These are phyloP conservation scores for Xylophagus ater DNA, from an alignment of 2,888 invertebrate genomes.

Conservation along the genomic window DNA sequence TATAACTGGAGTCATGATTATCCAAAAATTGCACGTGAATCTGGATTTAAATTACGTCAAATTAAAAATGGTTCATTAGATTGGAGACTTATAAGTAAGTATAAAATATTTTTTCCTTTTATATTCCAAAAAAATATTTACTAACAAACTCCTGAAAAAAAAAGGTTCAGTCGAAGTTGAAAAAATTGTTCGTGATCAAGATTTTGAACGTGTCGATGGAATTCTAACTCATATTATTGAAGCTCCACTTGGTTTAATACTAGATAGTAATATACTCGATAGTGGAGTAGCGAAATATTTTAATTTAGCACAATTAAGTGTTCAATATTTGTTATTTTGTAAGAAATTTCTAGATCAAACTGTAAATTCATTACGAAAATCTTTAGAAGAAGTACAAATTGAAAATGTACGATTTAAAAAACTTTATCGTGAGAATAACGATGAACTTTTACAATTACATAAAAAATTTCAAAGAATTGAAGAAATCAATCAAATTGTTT, in stretches of 20 bases:
- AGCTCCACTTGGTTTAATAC: slow-evolving; percentile 30
- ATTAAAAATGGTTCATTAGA: slow-evolving; percentile 32
- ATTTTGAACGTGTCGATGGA: slow-evolving; percentile 32
- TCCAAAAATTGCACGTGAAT: slow-evolving; percentile 33
- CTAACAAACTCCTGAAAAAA: too few relatives aligned
- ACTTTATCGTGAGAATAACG: slow-evolving; percentile 27
- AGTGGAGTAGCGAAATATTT: slow-evolving; percentile 38
- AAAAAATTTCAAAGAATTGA: slow-evolving; percentile 34
- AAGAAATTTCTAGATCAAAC: slow-evolving; percentile 35
- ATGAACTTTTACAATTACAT: slow-evolving; percentile 31
- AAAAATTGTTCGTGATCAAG: slow-evolving; percentile 30
- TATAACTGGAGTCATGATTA: slow-evolving; percentile 26
- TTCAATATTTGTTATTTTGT: slow-evolving; percentile 36
- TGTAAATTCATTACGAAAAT: slow-evolving; percentile 27
- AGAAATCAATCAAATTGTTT: slow-evolving; percentile 32
- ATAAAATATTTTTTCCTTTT: not conserved
- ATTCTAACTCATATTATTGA: slow-evolving; percentile 31
- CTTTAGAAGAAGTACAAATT: slow-evolving; percentile 24
- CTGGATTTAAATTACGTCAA: slow-evolving; percentile 32
- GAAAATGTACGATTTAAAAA: slow-evolving; percentile 28
- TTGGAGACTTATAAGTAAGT: slow-evolving; percentile 34
- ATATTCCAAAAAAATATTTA: not conserved
- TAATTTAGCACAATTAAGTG: slow-evolving; percentile 31
- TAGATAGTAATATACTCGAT: slow-evolving; percentile 34
- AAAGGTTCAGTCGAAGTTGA: slow-evolving; percentile 35